phyloP scores from a whole-genome alignment of 2,113 vertebrate species.

The Gadus chalcogrammus region DNA sequence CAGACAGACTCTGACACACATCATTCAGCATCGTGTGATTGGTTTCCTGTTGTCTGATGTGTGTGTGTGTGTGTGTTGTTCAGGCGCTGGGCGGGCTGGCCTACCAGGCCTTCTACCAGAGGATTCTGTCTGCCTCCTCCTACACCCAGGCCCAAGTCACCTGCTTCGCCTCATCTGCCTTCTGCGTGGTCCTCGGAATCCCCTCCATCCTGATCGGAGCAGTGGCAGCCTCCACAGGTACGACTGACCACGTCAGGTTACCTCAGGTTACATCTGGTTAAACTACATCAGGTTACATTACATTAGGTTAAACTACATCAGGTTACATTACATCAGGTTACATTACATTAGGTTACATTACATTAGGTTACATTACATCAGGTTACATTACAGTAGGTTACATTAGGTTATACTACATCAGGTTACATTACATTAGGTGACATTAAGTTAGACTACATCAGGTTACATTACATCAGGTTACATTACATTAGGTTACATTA shows the following conservation, averaged over 20 bases:
- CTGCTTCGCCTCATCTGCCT: constrained; percentile 69
- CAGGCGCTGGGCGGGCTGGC: constrained; percentile 76
- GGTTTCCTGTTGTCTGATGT: background rate
- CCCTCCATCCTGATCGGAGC: constrained; percentile 76
- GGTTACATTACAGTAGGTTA: no score
- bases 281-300: no score
- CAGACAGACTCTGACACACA: no score
- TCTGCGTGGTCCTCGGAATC: constrained; percentile 68
- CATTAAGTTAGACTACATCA: no score
- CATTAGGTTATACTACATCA: background rate
- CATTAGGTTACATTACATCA: no score
- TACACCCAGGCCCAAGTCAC: constrained; percentile 68
- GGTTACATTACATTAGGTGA: no score
- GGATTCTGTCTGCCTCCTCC: constrained; percentile 70
- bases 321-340: no score
- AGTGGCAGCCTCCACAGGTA: constrained; percentile 76
- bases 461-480: no score
- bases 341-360: no score
- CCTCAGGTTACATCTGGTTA: background rate
- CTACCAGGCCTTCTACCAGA: constrained; percentile 79
- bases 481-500: no score
- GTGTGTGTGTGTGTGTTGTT: background rate
- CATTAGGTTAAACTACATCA: no score
- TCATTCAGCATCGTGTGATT: background rate
- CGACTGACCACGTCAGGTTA: no score